These are phyloP conservation scores for Ips nitidus DNA, from an alignment of 1,140 invertebrate genomes.

Conservation along the genomic window DNA sequence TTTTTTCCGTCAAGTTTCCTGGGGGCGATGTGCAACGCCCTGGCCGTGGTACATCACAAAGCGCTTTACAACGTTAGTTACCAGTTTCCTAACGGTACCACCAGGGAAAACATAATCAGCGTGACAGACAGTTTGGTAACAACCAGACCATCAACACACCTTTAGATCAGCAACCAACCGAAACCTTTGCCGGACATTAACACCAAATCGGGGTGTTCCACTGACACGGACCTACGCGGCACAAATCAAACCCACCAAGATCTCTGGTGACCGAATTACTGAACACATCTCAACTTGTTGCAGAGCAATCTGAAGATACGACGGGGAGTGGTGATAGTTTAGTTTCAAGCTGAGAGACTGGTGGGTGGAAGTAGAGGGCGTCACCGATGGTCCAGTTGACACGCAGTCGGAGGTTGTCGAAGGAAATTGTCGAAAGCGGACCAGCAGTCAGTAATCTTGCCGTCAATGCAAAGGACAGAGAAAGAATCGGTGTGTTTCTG, in stretches of 20 bases:
- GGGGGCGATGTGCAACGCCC: constrained; percentile 73
- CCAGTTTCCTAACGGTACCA: constrained; percentile 41
- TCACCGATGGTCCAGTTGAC: not conserved
- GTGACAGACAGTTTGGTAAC: not conserved
- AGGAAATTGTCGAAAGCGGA: constrained; percentile 37
- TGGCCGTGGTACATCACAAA: constrained; percentile 67
- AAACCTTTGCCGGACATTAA: constrained; percentile 16
- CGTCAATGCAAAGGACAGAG: constrained; percentile 62
- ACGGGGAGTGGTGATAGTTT: not conserved
- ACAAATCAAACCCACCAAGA: constrained; percentile 52
- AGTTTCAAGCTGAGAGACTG: not conserved
- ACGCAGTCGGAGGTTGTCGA: constrained; percentile 16
- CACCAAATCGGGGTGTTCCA: constrained; percentile 20
- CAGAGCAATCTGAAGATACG: not conserved
- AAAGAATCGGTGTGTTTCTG: constrained; percentile 96
- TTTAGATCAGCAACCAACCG: constrained; percentile 1
- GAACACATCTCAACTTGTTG: constrained; percentile 3
- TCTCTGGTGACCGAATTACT: constrained; percentile 41
- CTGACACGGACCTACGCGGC: constrained; percentile 28
- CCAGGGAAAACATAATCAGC: not conserved
- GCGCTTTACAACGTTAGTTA: constrained; percentile 64
- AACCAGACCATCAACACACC: not conserved
- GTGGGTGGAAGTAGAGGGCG: constrained; percentile 2
- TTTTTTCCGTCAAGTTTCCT: constrained; percentile 67
- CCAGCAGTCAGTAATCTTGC: constrained; percentile 33